Evolutionary conservation across 2,888 invertebrate species (phyloP).

Genomic region (Ctenicera cuprea): DNA sequence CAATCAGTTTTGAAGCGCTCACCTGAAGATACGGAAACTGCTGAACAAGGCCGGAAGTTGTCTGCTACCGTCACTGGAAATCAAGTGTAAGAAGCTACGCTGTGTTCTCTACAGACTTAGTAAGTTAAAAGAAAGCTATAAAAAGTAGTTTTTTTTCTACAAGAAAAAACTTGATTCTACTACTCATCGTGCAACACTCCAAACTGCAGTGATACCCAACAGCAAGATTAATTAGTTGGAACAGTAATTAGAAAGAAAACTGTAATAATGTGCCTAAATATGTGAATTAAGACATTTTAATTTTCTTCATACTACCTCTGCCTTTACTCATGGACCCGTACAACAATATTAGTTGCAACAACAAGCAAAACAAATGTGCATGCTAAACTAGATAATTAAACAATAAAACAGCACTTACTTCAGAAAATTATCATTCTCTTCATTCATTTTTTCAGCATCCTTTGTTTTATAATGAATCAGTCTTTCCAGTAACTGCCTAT

Average conservation of each 20-base stretch:
- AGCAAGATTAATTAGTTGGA: conserved; percentile 58
- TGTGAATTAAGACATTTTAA: conserved; percentile 19
- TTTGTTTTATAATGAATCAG: conserved; percentile 94
- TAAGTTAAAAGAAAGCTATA: conserved; percentile 51
- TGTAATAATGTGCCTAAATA: conserved; percentile 18
- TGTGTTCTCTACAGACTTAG: conserved; percentile 52
- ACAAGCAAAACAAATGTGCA: conserved; percentile 48
- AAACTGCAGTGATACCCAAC: background rate
- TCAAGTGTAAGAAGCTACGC: conserved; percentile 73
- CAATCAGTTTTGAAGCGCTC: conserved; percentile 72
- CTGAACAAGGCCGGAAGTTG: conserved; percentile 83
- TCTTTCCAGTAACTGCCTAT: conserved; percentile 88
- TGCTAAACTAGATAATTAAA: conserved; percentile 43
- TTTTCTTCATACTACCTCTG: conserved; percentile 9
- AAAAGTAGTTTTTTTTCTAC: conserved; percentile 73
- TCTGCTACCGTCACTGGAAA: conserved; percentile 82
- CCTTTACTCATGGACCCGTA: background rate
- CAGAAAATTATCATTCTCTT: conserved; percentile 95
- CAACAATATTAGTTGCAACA: conserved; percentile 40
- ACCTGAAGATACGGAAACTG: conserved; percentile 84
- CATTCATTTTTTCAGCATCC: conserved; percentile 97
- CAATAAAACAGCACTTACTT: conserved; percentile 80
- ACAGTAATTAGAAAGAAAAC: conserved; percentile 51
- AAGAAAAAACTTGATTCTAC: conserved; percentile 56
- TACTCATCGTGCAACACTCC: conserved; percentile 18